A percentile compares a stretch with the other conserved stretches of the same genome.
phyloP scores from a whole-genome alignment of 2,888 invertebrate genomes.

The Xestia rhomboidea region DNA sequence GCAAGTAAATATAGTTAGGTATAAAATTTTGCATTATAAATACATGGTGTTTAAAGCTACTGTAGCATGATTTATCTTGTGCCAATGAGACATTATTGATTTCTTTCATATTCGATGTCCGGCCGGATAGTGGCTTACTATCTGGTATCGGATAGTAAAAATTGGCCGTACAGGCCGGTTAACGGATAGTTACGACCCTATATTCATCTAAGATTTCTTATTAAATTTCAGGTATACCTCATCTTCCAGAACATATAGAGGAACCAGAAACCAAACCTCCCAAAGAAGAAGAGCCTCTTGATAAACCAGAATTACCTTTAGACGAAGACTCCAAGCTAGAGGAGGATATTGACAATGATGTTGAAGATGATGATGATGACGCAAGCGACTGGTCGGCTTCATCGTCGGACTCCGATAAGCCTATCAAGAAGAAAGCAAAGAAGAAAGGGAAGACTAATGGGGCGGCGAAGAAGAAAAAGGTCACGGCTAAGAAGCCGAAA shows the following conservation, averaged over 20 bases:
- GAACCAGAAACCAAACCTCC: constrained; percentile 75
- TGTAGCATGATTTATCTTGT: too few species aligned
- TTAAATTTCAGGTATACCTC: neutral
- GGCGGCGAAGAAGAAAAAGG: constrained; percentile 77
- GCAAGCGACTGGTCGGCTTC: constrained; percentile 79
- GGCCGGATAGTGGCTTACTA: too few species aligned
- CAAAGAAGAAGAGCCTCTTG: constrained; percentile 61
- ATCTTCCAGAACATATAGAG: neutral
- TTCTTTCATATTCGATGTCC: too few species aligned
- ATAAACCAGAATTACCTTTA: constrained; percentile 10
- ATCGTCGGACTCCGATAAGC: constrained; percentile 84
- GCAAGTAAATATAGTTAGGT: too few species aligned
- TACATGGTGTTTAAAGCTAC: too few species aligned
- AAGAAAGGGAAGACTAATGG: constrained; percentile 74
- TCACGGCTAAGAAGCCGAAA: constrained; percentile 59
- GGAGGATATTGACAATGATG: constrained; percentile 45
- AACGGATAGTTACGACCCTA: too few species aligned
- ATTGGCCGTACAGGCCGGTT: too few species aligned
- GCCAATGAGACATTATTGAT: too few species aligned
- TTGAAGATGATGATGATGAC: constrained; percentile 62
- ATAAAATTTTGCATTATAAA: too few species aligned
- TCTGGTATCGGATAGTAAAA: too few species aligned
- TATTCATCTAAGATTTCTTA: neutral
- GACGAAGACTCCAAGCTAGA: constrained; percentile 68
- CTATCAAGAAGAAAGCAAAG: constrained; percentile 78